Conservation (phyloP, 2,888 invertebrate genomes). For the Patella caerulea region DNA sequence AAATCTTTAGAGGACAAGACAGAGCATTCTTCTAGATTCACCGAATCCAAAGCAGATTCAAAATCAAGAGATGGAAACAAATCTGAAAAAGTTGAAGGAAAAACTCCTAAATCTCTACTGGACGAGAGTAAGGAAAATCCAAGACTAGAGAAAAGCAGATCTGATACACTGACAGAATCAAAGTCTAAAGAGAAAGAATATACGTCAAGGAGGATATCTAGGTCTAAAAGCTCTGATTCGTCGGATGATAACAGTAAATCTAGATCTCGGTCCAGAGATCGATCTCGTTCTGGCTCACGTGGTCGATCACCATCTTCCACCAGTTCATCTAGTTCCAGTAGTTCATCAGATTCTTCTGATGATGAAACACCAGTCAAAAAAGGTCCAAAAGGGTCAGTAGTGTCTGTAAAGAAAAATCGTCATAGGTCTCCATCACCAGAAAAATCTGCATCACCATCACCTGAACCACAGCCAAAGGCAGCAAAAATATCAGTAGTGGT, state of each 20-base stretch:
- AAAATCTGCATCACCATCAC: not conserved
- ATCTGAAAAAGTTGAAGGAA: not conserved
- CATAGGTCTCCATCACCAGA: not conserved
- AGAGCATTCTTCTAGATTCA: not conserved
- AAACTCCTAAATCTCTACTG: too few relatives aligned
- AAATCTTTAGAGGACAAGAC: not conserved
- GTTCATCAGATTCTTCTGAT: not conserved
- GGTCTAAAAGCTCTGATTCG: too few relatives aligned
- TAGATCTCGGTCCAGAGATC: not conserved
- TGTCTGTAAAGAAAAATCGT: not conserved
- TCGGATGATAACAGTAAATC: too few relatives aligned
- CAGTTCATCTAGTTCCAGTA: not conserved
- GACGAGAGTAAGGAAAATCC: too few relatives aligned
- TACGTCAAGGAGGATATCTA: too few relatives aligned
- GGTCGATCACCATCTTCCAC: not conserved
- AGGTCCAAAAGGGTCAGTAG: not conserved
- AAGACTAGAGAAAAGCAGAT: too few relatives aligned
- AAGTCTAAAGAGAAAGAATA: too few relatives aligned
- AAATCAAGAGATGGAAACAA: slow-evolving; percentile 6
- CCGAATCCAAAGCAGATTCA: not conserved
- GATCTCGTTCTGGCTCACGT: not conserved
- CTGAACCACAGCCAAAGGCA: not conserved
- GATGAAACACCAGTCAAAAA: not conserved
- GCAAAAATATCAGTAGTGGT: too few relatives aligned
- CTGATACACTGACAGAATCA: too few relatives aligned